phyloP scores from a whole-genome alignment of 2,113 vertebrate genomes.

The Choloepus hoffmanni region DNA sequence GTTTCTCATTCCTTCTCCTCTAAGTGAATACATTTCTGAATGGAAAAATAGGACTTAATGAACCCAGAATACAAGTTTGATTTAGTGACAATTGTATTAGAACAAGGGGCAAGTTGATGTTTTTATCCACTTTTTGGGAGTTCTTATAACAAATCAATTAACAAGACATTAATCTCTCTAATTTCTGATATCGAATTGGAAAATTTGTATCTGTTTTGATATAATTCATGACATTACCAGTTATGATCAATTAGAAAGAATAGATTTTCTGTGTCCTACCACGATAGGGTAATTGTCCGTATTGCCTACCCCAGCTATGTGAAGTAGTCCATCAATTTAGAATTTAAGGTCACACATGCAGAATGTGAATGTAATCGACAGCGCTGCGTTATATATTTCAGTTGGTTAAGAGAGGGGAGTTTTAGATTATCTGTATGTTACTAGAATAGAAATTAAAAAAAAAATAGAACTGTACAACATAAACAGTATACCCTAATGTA shows the following conservation, averaged over 20 bases:
- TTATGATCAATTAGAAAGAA: neutral
- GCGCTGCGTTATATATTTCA: no score
- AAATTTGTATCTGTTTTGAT: neutral
- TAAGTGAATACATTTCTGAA: neutral
- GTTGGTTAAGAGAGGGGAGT: no score
- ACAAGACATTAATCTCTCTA: neutral
- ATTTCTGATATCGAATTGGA: no score
- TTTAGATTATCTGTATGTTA: no score
- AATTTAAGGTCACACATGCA: neutral
- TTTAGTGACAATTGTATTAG: neutral
- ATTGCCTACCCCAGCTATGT: accelerated
- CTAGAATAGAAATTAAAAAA: no score
- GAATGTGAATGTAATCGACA: neutral
- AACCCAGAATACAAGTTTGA: neutral
- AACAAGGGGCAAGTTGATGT: accelerated
- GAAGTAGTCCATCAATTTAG: neutral
- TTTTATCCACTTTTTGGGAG: neutral
- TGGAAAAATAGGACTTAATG: no score
- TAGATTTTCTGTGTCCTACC: neutral
- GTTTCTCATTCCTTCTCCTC: no score
- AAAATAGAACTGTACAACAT: no score
- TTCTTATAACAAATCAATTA: neutral
- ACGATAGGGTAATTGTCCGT: accelerated
- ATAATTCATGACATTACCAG: neutral
- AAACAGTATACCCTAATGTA: no score